A percentile compares a stretch with the other conserved stretches of the same genome.
Conservation (phyloP, 2,113 vertebrate species). For the Pipra filicauda region DNA sequence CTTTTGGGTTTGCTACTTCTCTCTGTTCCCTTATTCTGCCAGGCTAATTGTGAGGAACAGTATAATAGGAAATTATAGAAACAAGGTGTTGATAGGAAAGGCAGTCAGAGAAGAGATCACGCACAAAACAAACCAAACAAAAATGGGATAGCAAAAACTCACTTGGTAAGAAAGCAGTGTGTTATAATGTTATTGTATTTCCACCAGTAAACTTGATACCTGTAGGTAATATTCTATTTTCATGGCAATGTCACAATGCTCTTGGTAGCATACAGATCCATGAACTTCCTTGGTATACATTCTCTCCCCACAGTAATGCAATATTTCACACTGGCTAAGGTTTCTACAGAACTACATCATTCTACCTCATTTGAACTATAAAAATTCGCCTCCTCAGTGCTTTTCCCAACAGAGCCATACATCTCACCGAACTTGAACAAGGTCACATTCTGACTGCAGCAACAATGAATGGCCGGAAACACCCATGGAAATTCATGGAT, state of each 20-base stretch:
- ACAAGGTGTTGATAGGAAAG: neutral
- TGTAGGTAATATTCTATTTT: neutral
- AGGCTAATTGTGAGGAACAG: neutral
- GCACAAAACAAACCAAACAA: neutral
- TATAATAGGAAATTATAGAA: neutral
- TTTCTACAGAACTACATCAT: neutral
- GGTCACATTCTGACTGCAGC: neutral
- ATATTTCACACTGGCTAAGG: neutral
- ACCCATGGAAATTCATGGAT: neutral
- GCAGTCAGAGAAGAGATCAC: neutral
- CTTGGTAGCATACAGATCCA: accelerated
- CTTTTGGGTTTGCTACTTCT: neutral
- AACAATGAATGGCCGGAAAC: slow-evolving; percentile 6
- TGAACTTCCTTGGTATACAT: neutral
- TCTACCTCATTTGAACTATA: neutral
- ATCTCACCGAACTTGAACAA: slow-evolving; percentile 18
- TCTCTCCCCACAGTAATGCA: neutral
- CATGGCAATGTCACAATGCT: neutral
- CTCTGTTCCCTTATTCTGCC: neutral
- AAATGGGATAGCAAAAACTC: neutral
- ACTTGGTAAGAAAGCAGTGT: neutral
- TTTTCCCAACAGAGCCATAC: neutral
- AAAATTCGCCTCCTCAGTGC: neutral
- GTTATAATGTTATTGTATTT: neutral
- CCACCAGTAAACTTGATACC: neutral